Conservation (phyloP, 2,113 vertebrate genomes). For the Plotosus lineatus region DNA sequence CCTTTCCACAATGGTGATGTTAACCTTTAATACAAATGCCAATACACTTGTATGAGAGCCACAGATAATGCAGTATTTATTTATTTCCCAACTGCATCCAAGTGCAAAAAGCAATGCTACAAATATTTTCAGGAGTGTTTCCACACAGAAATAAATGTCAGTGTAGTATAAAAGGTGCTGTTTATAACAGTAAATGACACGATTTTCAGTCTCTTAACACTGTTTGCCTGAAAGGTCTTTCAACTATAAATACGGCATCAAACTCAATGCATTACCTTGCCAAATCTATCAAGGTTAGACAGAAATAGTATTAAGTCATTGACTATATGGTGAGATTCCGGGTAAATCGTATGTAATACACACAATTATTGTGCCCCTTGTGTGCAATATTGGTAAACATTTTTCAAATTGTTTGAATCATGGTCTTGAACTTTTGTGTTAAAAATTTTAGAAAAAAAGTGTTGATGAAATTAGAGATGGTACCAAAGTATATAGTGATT, state of each 20-base stretch:
- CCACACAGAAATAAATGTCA: neutral
- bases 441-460: no score
- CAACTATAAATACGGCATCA: conserved; percentile 24
- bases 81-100: conserved; percentile 29
- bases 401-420: neutral
- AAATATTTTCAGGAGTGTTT: conserved; percentile 30
- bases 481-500: no score
- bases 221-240: conserved; percentile 21
- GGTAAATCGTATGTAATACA: neutral
- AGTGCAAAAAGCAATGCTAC: conserved; percentile 33
- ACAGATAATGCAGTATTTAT: conserved; percentile 22
- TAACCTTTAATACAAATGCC: conserved; percentile 23
- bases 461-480: no score
- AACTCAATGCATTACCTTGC: conserved; percentile 13
- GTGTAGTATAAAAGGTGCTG: neutral
- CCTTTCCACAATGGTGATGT: conserved; percentile 8
- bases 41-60: neutral
- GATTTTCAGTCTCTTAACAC: conserved; percentile 40
- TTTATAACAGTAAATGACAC: conserved; percentile 26
- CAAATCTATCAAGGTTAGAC: neutral
- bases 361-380: neutral
- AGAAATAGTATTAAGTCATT: neutral
- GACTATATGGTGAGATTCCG: neutral
- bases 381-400: neutral
- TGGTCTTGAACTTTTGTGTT: neutral